Conservation (phyloP, 2,888 invertebrate genomes). For the Nipponacmea schrenckii region DNA sequence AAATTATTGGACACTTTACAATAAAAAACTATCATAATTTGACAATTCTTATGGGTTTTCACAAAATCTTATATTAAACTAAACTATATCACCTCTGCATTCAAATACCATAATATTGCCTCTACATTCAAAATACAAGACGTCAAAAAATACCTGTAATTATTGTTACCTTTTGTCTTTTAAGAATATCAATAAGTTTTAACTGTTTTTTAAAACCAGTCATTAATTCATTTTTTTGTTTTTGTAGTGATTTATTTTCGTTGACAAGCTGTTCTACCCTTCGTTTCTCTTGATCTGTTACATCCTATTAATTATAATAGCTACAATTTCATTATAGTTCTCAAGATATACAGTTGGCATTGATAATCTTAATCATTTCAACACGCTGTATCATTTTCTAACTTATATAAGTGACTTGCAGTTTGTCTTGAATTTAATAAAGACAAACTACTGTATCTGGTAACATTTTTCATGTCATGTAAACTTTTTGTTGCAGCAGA, state of each 20-base stretch:
- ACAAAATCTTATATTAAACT: too few species aligned
- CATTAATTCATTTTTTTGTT: slow-evolving; percentile 69
- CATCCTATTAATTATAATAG: slow-evolving; percentile 43
- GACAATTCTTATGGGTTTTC: too few species aligned
- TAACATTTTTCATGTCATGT: too few species aligned
- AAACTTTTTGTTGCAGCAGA: too few species aligned
- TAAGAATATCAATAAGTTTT: slow-evolving; percentile 69
- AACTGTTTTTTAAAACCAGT: slow-evolving; percentile 69
- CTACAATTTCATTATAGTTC: neutral
- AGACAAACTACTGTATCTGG: too few species aligned
- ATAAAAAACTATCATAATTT: too few species aligned
- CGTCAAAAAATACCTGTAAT: too few species aligned
- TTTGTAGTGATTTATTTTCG: slow-evolving; percentile 67
- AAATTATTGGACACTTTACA: too few species aligned
- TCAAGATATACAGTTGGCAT: neutral
- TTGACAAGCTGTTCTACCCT: slow-evolving; percentile 63
- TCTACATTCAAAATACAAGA: neutral
- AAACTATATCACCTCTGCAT: neutral
- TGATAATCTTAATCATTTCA: neutral
- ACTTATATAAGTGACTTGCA: too few species aligned
- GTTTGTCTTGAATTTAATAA: too few species aligned
- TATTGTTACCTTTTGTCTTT: slow-evolving; percentile 66
- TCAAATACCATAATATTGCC: neutral
- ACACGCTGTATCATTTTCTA: neutral
- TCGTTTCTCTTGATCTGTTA: slow-evolving; percentile 60